phyloP scores from a whole-genome alignment of 2,113 vertebrate species.

The Blennius ocellaris region DNA sequence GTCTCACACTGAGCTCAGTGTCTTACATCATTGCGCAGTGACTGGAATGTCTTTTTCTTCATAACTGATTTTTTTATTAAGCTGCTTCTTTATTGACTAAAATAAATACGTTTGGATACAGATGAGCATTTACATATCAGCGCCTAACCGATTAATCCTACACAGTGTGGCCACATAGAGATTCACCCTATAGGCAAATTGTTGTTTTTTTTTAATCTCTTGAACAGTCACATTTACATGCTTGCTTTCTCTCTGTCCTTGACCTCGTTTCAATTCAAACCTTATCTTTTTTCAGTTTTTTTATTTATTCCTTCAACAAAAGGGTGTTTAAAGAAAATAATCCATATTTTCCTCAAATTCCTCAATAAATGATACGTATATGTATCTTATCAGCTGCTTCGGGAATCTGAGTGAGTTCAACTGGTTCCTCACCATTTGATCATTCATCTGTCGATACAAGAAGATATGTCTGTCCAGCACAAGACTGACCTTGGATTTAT shows the following conservation, averaged over 20 bases:
- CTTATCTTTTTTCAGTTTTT: too few relatives aligned
- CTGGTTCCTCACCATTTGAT: too few relatives aligned
- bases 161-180: conserved; percentile 4
- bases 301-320: too few relatives aligned
- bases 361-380: too few relatives aligned
- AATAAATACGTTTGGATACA: conserved; percentile 61
- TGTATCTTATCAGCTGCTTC: too few relatives aligned
- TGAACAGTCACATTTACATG: conserved; percentile 6
- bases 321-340: too few relatives aligned
- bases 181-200: conserved; percentile 7
- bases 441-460: too few relatives aligned
- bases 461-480: too few relatives aligned
- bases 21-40: conserved; percentile 62
- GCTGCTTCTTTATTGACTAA: conserved; percentile 48
- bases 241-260: conserved; percentile 35
- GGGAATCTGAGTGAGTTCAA: too few relatives aligned
- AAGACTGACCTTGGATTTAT: too few relatives aligned
- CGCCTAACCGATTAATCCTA: not conserved
- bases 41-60: conserved; percentile 41
- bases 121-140: conserved; percentile 48
- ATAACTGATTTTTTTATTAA: conserved; percentile 46
- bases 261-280: conserved; percentile 38
- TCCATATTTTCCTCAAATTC: too few relatives aligned
- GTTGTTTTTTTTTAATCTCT: conserved; percentile 3
- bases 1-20: conserved; percentile 56